These are phyloP conservation scores for Formica exsecta DNA, from an alignment of 1,140 invertebrate genomes.

Conservation along the genomic window DNA sequence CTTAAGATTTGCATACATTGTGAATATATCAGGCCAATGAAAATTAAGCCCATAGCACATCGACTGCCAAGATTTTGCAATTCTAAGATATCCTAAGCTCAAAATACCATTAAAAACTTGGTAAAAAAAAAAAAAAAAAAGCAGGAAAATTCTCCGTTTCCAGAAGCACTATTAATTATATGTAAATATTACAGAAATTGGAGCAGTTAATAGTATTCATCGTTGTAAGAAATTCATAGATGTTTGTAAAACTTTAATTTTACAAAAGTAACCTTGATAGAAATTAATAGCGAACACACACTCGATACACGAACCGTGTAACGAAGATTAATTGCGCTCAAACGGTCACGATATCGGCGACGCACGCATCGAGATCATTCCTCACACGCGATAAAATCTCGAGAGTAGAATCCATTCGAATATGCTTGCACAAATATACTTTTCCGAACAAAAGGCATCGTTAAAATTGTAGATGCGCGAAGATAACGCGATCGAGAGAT, in stretches of 20 bases:
- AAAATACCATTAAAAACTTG: background rate
- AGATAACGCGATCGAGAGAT: background rate
- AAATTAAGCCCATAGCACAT: constrained; percentile 24
- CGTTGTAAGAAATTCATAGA: background rate
- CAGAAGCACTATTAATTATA: background rate
- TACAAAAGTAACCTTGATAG: constrained; percentile 19
- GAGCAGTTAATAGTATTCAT: background rate
- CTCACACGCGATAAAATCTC: background rate
- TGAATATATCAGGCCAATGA: constrained; percentile 47
- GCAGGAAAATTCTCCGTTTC: background rate
- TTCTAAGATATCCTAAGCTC: background rate
- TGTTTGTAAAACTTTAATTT: constrained; percentile 6
- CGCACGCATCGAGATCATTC: constrained; percentile 2
- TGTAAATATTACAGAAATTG: background rate
- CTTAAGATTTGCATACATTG: constrained; percentile 47
- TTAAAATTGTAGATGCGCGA: constrained; percentile 20
- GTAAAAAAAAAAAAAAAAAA: too few relatives aligned
- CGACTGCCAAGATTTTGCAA: constrained; percentile 11
- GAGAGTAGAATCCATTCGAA: background rate
- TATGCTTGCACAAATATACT: too few relatives aligned
- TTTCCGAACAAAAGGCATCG: background rate
- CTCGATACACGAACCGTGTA: constrained; percentile 15
- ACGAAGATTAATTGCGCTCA: constrained; percentile 42
- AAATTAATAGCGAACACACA: constrained; percentile 20
- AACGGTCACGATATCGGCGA: background rate